Evolutionary conservation across 2,888 invertebrate genomes (phyloP), one percentile per base, ranked within the genome.

Genomic region (Loripinus fragilis): DNA sequence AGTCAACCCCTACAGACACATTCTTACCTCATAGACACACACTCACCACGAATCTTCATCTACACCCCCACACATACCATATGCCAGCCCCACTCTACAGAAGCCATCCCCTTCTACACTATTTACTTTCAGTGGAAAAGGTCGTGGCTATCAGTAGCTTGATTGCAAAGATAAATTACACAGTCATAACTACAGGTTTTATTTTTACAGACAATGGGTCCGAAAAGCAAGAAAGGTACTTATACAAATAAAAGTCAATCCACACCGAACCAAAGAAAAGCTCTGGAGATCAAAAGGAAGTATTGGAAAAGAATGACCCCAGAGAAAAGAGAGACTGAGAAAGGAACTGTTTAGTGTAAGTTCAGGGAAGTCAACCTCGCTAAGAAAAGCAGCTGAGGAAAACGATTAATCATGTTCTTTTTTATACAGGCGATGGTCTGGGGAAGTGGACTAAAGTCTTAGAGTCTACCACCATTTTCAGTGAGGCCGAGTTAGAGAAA

Each of bases 401-500:
- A 74, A 67, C 42, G 35, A 35, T n/a, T 52, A 25, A 20, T 23
- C 52, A 0, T 67, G 55, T 35, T 69, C 68, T 5, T 68, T 74
- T 41, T 23, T 74, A 23, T 69, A 74, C 41, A 12, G 45, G 3
- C 15, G n/a, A 17, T 50, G 15, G 12, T 7, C 7, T 28, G 74
- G 69, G n/a, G 42, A 69, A 45, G 68, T 69, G 15, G 33, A 60
- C 28, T 2, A 68, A n/a, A n/a, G n/a, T n/a, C n/a, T n/a, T n/a
- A n/a, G n/a, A n/a, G n/a, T n/a, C 1, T 70, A 71, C 33, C 60
- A 30, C 20, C 69, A 17, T 78, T 66, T 69, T 72, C 30, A 68
- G 25, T 50, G 69, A 77, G 68, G 67, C 60, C 38, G 75, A 79
- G 25, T 64, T 75, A 8, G 65, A 75, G 41, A 30, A 60, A 20